phyloP scores from a whole-genome alignment of 2,888 invertebrate genomes.

The Cantharis flavilabris region DNA sequence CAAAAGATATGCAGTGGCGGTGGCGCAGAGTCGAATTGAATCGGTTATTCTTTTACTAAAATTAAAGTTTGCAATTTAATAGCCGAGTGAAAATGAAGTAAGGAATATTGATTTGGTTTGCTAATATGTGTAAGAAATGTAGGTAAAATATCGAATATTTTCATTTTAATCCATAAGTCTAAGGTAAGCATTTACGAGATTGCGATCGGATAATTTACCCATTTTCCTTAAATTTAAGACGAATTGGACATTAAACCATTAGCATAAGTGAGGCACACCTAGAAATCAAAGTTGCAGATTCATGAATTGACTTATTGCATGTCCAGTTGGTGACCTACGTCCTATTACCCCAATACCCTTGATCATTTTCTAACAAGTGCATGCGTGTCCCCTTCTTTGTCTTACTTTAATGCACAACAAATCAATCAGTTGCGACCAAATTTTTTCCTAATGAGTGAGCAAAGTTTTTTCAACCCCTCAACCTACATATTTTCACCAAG shows the following conservation, averaged over 20 bases:
- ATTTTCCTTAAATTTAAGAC: background rate
- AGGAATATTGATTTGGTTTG: background rate
- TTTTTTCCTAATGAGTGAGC: background rate
- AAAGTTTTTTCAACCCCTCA: background rate
- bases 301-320: slow-evolving; percentile 13
- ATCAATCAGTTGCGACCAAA: background rate
- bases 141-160: background rate
- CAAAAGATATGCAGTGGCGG: too few species aligned
- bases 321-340: slow-evolving; percentile 3
- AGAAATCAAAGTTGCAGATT: slow-evolving; percentile 12
- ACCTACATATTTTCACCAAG: background rate
- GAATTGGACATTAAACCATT: background rate
- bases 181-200: background rate
- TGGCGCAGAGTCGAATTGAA: background rate
- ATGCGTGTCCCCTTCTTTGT: background rate
- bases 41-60: background rate
- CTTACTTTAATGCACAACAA: background rate
- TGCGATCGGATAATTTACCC: background rate
- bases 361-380: background rate
- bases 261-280: slow-evolving; percentile 6
- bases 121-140: background rate
- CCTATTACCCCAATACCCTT: slow-evolving; percentile 7
- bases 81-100: background rate
- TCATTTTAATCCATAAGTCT: background rate
- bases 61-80: background rate